These are phyloP conservation scores for Oncorhynchus kisutch DNA, from an alignment of 2,113 vertebrate genomes.

Conservation along the genomic window DNA sequence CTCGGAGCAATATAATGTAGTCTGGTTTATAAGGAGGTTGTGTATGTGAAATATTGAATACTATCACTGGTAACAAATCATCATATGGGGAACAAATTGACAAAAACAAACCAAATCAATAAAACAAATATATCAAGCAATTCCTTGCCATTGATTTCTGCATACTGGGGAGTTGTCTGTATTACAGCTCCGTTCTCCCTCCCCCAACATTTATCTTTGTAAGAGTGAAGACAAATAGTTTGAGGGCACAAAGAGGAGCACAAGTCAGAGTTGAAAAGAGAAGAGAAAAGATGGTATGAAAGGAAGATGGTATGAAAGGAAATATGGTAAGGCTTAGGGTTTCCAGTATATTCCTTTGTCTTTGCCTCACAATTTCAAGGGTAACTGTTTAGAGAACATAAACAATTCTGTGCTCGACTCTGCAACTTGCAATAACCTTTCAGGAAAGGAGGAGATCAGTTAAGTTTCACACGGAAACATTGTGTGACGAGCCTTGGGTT, in stretches of 20 bases:
- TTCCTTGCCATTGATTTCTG: background rate
- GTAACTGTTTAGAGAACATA: background rate
- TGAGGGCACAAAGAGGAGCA: background rate
- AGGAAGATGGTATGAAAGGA: background rate
- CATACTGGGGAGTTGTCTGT: conserved; percentile 2
- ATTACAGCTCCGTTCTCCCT: background rate
- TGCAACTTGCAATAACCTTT: background rate
- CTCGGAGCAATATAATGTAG: background rate
- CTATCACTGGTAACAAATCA: background rate
- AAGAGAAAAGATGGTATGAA: background rate
- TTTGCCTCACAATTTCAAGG: background rate
- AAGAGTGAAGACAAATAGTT: background rate
- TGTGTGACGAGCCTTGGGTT: background rate
- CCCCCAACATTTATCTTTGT: background rate
- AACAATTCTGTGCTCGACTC: too few relatives aligned
- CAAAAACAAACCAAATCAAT: conserved; percentile 1
- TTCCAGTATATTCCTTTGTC: background rate
- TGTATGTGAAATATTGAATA: background rate
- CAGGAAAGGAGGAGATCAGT: background rate
- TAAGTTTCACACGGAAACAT: background rate
- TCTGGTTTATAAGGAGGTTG: background rate
- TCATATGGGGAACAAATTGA: conserved; percentile 1
- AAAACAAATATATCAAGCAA: background rate
- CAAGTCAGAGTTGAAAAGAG: background rate
- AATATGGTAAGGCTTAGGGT: too few relatives aligned